These are phyloP conservation scores for Colletes collaris DNA, from an alignment of 2,888 invertebrate genomes.

Conservation along the genomic window DNA sequence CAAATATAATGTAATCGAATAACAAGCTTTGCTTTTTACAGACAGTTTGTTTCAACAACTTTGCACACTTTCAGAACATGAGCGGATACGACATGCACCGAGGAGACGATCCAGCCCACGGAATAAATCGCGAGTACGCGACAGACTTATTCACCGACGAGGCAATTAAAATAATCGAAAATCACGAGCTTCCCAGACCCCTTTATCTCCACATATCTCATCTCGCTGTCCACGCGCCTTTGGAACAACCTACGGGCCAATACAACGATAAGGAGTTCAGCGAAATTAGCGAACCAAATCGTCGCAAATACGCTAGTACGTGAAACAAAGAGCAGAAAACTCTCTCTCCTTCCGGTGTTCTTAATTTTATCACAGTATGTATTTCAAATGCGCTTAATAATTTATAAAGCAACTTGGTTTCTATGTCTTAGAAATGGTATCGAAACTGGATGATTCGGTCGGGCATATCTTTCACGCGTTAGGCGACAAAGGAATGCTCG, in stretches of 20 bases:
- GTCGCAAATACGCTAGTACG: constrained; percentile 87
- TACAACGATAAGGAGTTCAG: constrained; percentile 86
- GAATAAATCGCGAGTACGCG: constrained; percentile 85
- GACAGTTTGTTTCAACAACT: too few relatives aligned
- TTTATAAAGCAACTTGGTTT: not conserved
- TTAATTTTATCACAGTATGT: too few relatives aligned
- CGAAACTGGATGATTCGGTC: constrained; percentile 86
- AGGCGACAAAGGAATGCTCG: constrained; percentile 84
- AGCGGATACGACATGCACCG: constrained; percentile 84
- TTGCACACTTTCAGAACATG: constrained; percentile 75
- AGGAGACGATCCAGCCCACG: constrained; percentile 82
- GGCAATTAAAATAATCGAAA: constrained; percentile 86
- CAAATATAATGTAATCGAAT: too few relatives aligned
- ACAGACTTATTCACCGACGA: constrained; percentile 89
- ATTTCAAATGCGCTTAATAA: too few relatives aligned
- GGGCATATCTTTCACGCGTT: constrained; percentile 85
- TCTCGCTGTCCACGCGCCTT: constrained; percentile 91
- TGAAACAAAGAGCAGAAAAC: not conserved
- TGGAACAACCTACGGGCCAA: constrained; percentile 88
- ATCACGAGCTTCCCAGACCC: constrained; percentile 86
- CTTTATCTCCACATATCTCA: constrained; percentile 93
- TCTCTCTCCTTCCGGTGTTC: too few relatives aligned
- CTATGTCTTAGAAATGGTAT: constrained; percentile 85
- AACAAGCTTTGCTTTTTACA: too few relatives aligned
- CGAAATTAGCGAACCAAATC: constrained; percentile 88